Evolutionary conservation across 1,140 invertebrate species (phyloP).

Genomic region (Coptotermes formosanus): DNA sequence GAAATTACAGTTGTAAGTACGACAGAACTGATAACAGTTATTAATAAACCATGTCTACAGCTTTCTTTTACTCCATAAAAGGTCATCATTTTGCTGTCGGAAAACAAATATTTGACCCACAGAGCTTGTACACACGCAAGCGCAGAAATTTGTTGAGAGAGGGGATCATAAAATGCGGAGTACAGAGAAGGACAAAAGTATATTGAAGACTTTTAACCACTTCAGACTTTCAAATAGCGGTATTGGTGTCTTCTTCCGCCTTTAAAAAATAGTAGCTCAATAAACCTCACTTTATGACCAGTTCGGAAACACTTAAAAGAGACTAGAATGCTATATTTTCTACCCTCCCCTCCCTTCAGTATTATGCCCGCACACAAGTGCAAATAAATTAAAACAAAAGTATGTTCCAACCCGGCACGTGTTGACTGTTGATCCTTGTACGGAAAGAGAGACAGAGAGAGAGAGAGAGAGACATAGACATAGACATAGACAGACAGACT

Average conservation of each 20-base stretch:
- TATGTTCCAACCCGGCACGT: neutral
- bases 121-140: neutral
- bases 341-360: neutral
- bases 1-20: too few relatives aligned
- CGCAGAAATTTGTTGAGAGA: neutral
- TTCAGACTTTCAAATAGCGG: neutral
- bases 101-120: neutral
- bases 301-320: slow-evolving; percentile 7
- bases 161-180: neutral
- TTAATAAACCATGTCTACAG: neutral
- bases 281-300: neutral
- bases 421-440: too few relatives aligned
- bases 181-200: neutral
- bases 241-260: neutral
- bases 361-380: neutral
- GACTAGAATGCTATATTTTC: neutral
- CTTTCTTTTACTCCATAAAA: neutral
- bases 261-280: slow-evolving; percentile 10
- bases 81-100: neutral
- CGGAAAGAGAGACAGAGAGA: too few relatives aligned
- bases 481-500: too few relatives aligned
- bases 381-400: neutral
- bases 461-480: too few relatives aligned
- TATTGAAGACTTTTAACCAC: neutral
- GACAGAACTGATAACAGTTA: neutral